Percentiles rank a stretch among this genome's conserved stretches.
Evolutionary conservation across 2,113 vertebrate species (phyloP).

Genomic region (Charina bottae): DNA sequence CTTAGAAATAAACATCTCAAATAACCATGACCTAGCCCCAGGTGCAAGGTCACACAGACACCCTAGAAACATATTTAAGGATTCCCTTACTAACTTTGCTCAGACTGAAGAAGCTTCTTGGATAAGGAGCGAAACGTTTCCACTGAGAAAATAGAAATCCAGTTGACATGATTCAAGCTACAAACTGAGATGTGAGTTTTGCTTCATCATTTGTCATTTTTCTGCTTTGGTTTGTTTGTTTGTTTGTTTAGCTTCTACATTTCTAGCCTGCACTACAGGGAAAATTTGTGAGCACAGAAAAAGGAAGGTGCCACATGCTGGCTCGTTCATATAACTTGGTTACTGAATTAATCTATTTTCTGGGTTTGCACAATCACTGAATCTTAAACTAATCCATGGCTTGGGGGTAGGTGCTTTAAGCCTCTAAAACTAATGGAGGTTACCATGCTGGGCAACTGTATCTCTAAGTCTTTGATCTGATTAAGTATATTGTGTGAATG

Average conservation of each 20-base stretch:
- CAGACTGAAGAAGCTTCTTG: no score
- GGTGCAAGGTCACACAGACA: no score
- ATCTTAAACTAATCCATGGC: neutral
- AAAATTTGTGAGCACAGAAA: neutral
- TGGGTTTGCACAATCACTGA: neutral
- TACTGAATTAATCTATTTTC: neutral
- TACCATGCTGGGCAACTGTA: neutral
- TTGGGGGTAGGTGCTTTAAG: neutral
- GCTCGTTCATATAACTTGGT: neutral
- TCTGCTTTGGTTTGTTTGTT: neutral
- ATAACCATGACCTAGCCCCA: no score
- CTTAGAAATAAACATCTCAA: no score
- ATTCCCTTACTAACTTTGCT: no score
- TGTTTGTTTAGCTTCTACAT: neutral
- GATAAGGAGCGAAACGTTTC: no score
- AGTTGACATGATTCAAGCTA: no score
- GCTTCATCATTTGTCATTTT: neutral
- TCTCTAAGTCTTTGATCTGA: neutral
- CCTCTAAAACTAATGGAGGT: neutral
- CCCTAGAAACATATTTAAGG: no score
- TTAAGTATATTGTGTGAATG: neutral
- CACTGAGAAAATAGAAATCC: no score
- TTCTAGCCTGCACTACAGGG: neutral
- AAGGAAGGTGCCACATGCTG: neutral
- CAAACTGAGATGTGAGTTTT: neutral